Conservation (phyloP, 2,113 vertebrate species). For the Acrocephalus arundinaceus region DNA sequence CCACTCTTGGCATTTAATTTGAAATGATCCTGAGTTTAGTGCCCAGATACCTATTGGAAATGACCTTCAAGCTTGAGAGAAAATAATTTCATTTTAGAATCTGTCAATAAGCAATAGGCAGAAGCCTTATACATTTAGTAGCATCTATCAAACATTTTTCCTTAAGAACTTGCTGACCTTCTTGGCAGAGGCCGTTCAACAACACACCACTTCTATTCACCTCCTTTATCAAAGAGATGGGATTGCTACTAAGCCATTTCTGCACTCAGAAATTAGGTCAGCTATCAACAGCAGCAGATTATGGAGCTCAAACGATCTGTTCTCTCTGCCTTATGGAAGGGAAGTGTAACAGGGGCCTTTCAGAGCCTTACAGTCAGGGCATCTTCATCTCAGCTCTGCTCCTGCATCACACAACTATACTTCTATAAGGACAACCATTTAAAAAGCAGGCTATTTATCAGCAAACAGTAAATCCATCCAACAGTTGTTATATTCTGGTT, state of each 20-base stretch:
- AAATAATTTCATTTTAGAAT: conserved; percentile 60
- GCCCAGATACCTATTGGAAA: background rate
- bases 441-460: background rate
- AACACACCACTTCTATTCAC: conserved; percentile 21
- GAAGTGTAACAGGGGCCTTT: background rate
- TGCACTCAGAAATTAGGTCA: conserved; percentile 48
- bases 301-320: background rate
- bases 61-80: conserved; percentile 63
- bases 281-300: conserved; percentile 30
- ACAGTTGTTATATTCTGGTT: background rate
- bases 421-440: background rate
- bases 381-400: background rate
- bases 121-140: conserved; percentile 55
- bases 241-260: conserved; percentile 10
- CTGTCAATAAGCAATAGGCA: conserved; percentile 59
- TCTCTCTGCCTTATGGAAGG: background rate
- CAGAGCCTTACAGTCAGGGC: background rate
- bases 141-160: conserved; percentile 55
- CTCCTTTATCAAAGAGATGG: conserved; percentile 45
- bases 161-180: conserved; percentile 64
- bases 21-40: conserved; percentile 15
- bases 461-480: background rate
- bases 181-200: conserved; percentile 16
- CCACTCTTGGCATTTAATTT: conserved; percentile 18
- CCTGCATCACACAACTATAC: background rate